These are phyloP conservation scores for Oligia fasciuncula DNA, from an alignment of 2,888 invertebrate genomes.

Conservation along the genomic window DNA sequence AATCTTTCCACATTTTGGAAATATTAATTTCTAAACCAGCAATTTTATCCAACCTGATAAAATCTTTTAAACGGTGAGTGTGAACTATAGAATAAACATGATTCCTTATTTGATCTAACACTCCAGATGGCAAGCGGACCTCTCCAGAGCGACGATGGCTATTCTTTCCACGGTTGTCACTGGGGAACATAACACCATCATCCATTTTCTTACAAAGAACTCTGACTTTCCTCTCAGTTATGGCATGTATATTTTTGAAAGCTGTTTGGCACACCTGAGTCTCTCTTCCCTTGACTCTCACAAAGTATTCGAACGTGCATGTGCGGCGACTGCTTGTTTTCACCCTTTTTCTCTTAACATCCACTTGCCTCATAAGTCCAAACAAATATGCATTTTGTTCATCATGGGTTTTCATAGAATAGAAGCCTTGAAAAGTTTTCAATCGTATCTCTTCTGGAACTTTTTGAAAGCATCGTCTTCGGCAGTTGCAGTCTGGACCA, in stretches of 20 bases:
- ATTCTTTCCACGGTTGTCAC: conserved; percentile 89
- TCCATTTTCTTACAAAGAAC: conserved; percentile 90
- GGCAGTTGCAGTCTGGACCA: conserved; percentile 89
- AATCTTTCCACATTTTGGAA: conserved; percentile 90
- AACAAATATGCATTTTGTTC: conserved; percentile 91
- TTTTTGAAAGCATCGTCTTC: conserved; percentile 88
- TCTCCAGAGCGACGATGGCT: conserved; percentile 88
- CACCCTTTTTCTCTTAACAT: conserved; percentile 89
- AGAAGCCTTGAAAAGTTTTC: conserved; percentile 89
- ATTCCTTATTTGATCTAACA: conserved; percentile 89
- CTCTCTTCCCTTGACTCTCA: conserved; percentile 89
- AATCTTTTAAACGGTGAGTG: conserved; percentile 88
- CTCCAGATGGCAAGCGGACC: conserved; percentile 86
- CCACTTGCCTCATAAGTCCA: conserved; percentile 90
- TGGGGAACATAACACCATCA: conserved; percentile 90
- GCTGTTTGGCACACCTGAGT: conserved; percentile 90
- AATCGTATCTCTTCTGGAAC: conserved; percentile 87
- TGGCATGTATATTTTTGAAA: conserved; percentile 90
- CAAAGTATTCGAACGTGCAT: conserved; percentile 90
- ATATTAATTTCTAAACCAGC: conserved; percentile 90
- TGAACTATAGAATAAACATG: conserved; percentile 89
- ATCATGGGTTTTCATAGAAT: conserved; percentile 90
- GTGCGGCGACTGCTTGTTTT: conserved; percentile 88
- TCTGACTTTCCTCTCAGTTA: conserved; percentile 89
- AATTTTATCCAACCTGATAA: conserved; percentile 88